phyloP scores from a whole-genome alignment of 2,113 vertebrate genomes.

The Marcusenius ussheri region DNA sequence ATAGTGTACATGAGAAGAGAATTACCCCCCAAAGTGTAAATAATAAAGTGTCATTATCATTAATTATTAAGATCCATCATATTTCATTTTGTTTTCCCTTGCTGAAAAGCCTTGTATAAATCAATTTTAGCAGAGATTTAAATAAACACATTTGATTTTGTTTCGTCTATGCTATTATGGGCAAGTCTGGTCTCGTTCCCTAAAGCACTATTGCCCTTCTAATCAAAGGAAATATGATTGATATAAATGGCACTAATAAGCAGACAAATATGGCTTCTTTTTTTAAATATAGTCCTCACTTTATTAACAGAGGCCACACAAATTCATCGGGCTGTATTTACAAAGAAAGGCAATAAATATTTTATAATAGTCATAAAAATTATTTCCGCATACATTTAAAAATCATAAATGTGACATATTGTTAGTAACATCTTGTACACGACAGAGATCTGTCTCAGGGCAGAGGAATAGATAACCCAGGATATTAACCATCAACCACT shows the following conservation, averaged over 20 bases:
- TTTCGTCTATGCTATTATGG: not conserved
- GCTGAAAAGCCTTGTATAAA: not conserved
- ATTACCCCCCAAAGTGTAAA: not conserved
- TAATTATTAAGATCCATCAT: not conserved
- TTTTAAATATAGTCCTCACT: conserved; percentile 73
- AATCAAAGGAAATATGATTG: not conserved
- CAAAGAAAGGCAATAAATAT: conserved; percentile 76
- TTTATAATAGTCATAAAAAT: conserved; percentile 77
- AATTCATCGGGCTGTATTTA: conserved; percentile 74
- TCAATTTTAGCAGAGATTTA: not conserved
- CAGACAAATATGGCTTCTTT: conserved; percentile 30
- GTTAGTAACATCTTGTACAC: conserved; percentile 65
- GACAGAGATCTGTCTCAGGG: conserved; percentile 29
- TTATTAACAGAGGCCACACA: conserved; percentile 75
- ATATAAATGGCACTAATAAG: not conserved
- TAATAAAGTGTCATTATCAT: not conserved
- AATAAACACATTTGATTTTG: not conserved
- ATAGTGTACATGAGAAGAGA: not conserved
- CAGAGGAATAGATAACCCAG: conserved; percentile 45
- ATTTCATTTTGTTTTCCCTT: not conserved
- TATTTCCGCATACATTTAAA: conserved; percentile 66
- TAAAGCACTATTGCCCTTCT: not conserved
- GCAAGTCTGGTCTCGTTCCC: not conserved
- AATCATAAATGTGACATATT: conserved; percentile 64
- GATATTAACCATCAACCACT: not conserved